Percentiles rank a stretch among this genome's conserved stretches.
These are phyloP conservation scores for Oreochromis niloticus DNA, from an alignment of 2,113 vertebrate genomes.

Conservation along the genomic window DNA sequence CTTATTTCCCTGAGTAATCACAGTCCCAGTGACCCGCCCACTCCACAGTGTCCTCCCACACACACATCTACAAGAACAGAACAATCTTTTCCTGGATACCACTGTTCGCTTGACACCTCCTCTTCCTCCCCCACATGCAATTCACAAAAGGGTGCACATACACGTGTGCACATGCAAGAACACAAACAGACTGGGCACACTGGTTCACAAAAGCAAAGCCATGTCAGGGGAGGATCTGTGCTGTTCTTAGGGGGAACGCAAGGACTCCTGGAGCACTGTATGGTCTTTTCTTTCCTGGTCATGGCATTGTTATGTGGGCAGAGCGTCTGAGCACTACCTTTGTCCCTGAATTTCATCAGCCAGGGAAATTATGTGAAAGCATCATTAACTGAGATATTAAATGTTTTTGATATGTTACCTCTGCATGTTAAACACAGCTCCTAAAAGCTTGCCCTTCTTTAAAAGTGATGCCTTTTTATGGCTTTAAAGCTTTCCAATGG, in stretches of 20 bases:
- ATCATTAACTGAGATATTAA: neutral
- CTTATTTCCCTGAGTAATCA: constrained; percentile 62
- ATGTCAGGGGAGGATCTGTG: neutral
- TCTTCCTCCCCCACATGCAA: constrained; percentile 36
- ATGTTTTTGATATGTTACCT: neutral
- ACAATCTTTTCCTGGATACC: constrained; percentile 50
- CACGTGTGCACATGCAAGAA: constrained; percentile 15
- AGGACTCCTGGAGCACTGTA: constrained; percentile 6
- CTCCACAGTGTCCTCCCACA: constrained; percentile 54
- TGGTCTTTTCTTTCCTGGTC: constrained; percentile 20
- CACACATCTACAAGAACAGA: constrained; percentile 55
- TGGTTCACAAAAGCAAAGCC: neutral
- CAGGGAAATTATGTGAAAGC: neutral
- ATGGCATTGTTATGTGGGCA: constrained; percentile 30
- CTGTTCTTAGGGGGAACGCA: constrained; percentile 10
- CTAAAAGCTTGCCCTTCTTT: neutral
- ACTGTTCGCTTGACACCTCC: constrained; percentile 34
- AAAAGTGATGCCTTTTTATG: neutral
- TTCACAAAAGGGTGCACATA: constrained; percentile 16
- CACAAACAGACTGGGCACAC: neutral
- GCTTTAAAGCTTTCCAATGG: neutral
- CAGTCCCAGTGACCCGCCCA: constrained; percentile 47
- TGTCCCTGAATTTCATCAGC: neutral
- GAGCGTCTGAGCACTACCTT: constrained; percentile 7
- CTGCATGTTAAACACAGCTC: neutral